Percentiles rank a stretch among this genome's conserved stretches.
phyloP scores from a whole-genome alignment of 2,797 vertebrate species.

The Pseudomugil tenellus region DNA sequence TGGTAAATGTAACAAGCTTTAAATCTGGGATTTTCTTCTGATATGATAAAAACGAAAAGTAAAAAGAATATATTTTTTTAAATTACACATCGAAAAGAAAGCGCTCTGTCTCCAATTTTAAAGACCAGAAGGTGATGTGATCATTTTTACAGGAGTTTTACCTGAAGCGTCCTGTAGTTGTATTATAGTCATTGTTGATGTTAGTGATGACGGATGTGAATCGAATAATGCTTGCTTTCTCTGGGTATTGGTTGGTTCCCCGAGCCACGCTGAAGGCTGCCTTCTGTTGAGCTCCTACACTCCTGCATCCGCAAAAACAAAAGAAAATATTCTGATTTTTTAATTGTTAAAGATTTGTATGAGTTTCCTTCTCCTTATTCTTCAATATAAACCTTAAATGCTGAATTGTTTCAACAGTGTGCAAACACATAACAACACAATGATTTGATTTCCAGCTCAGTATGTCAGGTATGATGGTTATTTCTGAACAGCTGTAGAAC shows the following conservation, averaged over 20 bases:
- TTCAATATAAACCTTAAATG: neutral
- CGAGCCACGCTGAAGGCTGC: slow-evolving; percentile 71
- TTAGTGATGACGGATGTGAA: slow-evolving; percentile 70
- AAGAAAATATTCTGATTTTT: neutral
- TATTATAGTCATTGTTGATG: slow-evolving; percentile 56
- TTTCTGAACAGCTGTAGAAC: too few species aligned
- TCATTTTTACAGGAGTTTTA: slow-evolving; percentile 1
- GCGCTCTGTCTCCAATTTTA: neutral
- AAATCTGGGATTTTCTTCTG: too few species aligned
- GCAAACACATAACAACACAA: neutral
- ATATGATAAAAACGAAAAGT: too few species aligned
- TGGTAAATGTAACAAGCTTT: too few species aligned
- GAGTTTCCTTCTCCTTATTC: neutral
- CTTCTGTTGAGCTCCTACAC: neutral
- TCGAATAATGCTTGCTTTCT: slow-evolving; percentile 7
- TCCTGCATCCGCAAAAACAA: slow-evolving; percentile 30
- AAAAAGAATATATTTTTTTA: too few species aligned
- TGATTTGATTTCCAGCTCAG: neutral
- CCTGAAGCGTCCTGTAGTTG: slow-evolving; percentile 49
- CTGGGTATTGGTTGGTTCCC: slow-evolving; percentile 4
- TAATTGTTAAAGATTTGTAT: neutral
- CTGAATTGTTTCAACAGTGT: neutral
- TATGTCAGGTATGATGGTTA: neutral
- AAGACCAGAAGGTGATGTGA: neutral
- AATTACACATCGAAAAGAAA: neutral